Evolutionary conservation across 2,113 vertebrate species (phyloP), one percentile per base, ranked within the genome.

Genomic region (Uria lomvia): DNA sequence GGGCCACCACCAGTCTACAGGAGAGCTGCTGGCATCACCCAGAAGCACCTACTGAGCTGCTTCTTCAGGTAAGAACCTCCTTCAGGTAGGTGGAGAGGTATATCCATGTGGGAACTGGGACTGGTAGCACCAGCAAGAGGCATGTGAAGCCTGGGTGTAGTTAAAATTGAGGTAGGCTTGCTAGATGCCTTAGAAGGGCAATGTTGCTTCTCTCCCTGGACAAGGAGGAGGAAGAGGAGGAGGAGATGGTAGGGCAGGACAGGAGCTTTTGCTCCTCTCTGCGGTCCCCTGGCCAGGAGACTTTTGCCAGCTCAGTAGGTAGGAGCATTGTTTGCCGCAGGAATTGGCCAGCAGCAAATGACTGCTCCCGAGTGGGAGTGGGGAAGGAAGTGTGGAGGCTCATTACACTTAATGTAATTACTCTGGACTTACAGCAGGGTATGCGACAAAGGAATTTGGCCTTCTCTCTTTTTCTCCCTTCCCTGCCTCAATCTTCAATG

Each of bases 331-430:
- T 55, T 75, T 94, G 60, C 74, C 79, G 58, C 71, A 88, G 74
- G 55, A 94, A 74, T 71, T 88, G 45, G 45, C 49, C 63, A 86
- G 75, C 75, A 58, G 50, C 63, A 96, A 63, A 95, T 88, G n/a
- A 79, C 45, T 93, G 62, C 27, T 95, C 93, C 81, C 74, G 66
- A 82, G 47, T 49, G 92, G 42, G 81, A 96, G 50, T 2, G 4
- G 50, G 58, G 85, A 93, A 95, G 90, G 85, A 95, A 88, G 50
- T 71, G 72, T 90, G 90, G 63, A 90, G 59, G 60, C 60, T 94
- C 34, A 91, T 92, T 96, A 88, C 23, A 55, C 52, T 90, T 77
- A 96, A 94, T 90, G 22, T 50, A 50, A 96, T 97, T 94, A 86
- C 75, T 86, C 74, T 67, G 71, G 81, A 71, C 71, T 92, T 93